phyloP scores from a whole-genome alignment of 2,797 vertebrate species.

The Pseudotriccus pelzelni region DNA sequence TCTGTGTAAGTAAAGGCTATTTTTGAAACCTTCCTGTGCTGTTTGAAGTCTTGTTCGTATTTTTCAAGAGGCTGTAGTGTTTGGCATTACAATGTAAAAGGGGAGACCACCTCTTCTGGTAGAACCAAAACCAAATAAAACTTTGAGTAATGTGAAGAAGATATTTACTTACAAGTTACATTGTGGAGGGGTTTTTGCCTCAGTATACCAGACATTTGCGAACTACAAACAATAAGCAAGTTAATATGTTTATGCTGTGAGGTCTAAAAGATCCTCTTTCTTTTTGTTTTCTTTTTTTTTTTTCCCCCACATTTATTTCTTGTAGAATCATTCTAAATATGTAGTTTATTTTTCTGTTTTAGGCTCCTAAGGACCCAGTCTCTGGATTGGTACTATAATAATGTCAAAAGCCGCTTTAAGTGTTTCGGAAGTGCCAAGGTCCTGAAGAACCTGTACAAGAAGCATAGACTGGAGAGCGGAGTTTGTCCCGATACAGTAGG shows the following conservation, averaged over 20 bases:
- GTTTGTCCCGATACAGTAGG: conserved; percentile 84
- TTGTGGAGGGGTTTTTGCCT: background rate
- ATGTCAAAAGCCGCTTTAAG: conserved; percentile 96
- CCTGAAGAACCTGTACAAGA: conserved; percentile 92
- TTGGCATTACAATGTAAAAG: background rate
- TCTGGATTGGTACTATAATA: conserved; percentile 97
- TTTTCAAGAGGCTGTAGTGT: background rate
- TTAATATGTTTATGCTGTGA: background rate
- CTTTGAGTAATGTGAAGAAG: background rate
- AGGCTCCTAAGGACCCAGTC: conserved; percentile 91
- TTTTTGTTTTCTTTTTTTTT: background rate
- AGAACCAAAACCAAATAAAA: background rate
- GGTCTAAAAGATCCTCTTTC: background rate
- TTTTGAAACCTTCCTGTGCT: background rate
- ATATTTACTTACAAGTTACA: background rate
- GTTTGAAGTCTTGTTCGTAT: background rate
- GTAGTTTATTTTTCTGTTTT: conserved; percentile 4
- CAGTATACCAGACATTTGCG: background rate
- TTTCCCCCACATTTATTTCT: background rate
- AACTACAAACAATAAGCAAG: background rate
- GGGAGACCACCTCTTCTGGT: background rate
- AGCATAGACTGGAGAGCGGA: conserved; percentile 89
- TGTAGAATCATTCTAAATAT: background rate
- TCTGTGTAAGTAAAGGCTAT: background rate
- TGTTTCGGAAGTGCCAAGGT: conserved; percentile 98